A percentile compares a stretch with the other conserved stretches of the same genome.
These are phyloP conservation scores for Scaptomyza montana DNA, from an alignment of 1,140 invertebrate genomes.

Conservation along the genomic window DNA sequence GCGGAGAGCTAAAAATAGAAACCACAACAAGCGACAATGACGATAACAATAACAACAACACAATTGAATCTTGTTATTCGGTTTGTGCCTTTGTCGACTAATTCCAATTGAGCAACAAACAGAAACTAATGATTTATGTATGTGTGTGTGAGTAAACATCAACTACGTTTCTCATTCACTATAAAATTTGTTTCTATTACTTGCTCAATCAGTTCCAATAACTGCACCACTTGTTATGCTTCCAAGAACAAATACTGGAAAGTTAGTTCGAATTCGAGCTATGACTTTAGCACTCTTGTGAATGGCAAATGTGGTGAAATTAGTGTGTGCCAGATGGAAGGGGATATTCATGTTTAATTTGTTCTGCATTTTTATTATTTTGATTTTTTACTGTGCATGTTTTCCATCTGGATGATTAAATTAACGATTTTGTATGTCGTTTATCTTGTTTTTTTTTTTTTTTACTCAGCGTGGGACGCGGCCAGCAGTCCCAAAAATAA, in stretches of 20 bases:
- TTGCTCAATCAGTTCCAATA: neutral
- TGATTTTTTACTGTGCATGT: constrained; percentile 15
- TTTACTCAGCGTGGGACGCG: constrained; percentile 43
- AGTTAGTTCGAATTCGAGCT: neutral
- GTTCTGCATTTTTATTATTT: constrained; percentile 34
- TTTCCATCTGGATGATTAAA: constrained; percentile 5
- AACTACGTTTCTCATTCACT: neutral
- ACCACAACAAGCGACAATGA: constrained; percentile 4
- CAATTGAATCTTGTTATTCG: constrained; percentile 39
- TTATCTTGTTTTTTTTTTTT: constrained; percentile 46
- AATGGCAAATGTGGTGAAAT: neutral
- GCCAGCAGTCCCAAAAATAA: constrained; percentile 43
- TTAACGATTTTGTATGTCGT: constrained; percentile 42
- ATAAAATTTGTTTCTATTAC: neutral
- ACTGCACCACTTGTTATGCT: neutral
- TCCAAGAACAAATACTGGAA: neutral
- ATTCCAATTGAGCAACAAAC: constrained; percentile 42
- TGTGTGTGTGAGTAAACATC: neutral
- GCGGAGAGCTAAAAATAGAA: constrained; percentile 41
- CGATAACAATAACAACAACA: constrained; percentile 54
- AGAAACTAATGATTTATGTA: neutral
- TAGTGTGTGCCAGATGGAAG: constrained; percentile 5
- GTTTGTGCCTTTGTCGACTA: constrained; percentile 11
- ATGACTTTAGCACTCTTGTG: neutral
- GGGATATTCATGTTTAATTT: neutral